Evolutionary conservation across 2,113 vertebrate species (phyloP).

Genomic region (Clarias gariepinus): DNA sequence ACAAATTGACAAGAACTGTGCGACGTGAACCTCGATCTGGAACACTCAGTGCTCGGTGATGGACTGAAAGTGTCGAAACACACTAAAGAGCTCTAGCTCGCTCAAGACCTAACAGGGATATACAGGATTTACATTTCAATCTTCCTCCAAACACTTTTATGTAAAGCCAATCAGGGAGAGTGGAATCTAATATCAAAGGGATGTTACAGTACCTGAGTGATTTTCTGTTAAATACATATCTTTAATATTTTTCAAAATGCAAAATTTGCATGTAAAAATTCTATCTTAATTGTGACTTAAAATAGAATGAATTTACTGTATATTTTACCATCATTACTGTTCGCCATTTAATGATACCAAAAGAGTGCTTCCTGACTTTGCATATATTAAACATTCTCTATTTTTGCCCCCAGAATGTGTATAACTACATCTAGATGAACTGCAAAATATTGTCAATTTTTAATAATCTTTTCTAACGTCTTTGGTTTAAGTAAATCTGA

Average conservation of each 20-base stretch:
- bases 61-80: background rate
- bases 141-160: background rate
- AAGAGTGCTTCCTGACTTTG: background rate
- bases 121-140: background rate
- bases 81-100: background rate
- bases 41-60: background rate
- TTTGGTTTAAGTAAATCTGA: background rate
- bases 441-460: background rate
- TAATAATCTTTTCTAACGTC: background rate
- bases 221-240: background rate
- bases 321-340: background rate
- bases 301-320: background rate
- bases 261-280: no score
- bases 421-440: background rate
- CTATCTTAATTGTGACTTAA: background rate
- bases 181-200: background rate
- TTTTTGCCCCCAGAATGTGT: background rate
- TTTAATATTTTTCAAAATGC: background rate
- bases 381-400: background rate
- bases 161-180: background rate
- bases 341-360: background rate
- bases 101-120: background rate
- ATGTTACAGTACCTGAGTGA: background rate
- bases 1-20: conserved; percentile 31
- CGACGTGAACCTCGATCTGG: conserved; percentile 11